Evolutionary conservation across 1,140 invertebrate species (phyloP).

Genomic region (Ceratosolen fusciceps): DNA sequence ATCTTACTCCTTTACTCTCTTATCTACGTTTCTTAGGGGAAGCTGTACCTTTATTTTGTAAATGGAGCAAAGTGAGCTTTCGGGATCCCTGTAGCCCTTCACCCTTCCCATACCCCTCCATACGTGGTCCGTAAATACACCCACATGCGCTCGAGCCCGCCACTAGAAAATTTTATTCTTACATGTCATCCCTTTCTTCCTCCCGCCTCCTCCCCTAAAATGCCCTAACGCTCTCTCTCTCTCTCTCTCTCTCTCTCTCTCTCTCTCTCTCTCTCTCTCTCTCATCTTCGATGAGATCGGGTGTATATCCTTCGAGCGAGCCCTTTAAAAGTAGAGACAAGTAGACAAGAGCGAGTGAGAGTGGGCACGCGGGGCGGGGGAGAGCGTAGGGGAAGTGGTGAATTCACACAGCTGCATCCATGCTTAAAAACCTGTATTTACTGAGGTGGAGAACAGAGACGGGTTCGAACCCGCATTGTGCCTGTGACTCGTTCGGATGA

Average conservation of each 20-base stretch:
- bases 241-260: conserved; percentile 8
- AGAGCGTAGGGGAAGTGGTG: too few species aligned
- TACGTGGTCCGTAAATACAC: neutral
- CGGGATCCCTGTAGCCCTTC: neutral
- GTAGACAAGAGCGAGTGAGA: neutral
- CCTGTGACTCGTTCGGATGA: conserved; percentile 2
- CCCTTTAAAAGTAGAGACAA: too few species aligned
- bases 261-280: too few species aligned
- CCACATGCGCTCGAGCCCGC: neutral
- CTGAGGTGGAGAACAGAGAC: conserved; percentile 7
- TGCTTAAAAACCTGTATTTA: conserved; percentile 39
- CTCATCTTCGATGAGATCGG: too few species aligned
- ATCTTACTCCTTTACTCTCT: neutral
- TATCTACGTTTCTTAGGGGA: neutral
- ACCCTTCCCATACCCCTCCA: neutral
- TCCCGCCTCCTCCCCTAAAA: too few species aligned
- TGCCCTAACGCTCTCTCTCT: neutral
- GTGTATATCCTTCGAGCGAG: too few species aligned
- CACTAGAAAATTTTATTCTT: neutral
- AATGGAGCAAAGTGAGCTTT: neutral
- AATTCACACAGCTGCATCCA: neutral
- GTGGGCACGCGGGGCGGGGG: too few species aligned
- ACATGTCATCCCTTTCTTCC: neutral
- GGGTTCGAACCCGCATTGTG: conserved; percentile 31
- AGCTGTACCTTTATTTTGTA: neutral